Conservation (phyloP, 1,140 invertebrate species). For the Agrypnia vestita region DNA sequence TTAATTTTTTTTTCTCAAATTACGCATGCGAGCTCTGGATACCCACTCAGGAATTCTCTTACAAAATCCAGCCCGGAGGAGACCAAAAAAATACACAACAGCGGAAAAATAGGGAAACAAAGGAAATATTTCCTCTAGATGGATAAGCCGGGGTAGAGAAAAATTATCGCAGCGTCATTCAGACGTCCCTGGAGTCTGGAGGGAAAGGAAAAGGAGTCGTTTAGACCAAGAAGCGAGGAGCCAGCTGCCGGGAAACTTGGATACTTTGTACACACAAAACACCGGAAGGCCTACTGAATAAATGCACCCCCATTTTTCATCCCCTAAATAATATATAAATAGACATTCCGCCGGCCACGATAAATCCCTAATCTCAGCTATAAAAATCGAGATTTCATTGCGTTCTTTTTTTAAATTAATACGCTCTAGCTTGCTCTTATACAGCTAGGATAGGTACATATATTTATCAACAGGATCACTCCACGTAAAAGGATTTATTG, state of each 20-base stretch:
- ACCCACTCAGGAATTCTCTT: slow-evolving; percentile 43
- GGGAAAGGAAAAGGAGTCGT: slow-evolving; percentile 12
- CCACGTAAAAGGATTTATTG: too few species aligned
- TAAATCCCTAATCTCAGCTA: slow-evolving; percentile 7
- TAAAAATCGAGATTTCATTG: background rate
- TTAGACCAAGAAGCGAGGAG: slow-evolving; percentile 7
- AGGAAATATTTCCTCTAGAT: slow-evolving; percentile 34
- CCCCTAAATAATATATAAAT: slow-evolving; percentile 44
- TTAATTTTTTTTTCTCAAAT: slow-evolving; percentile 13
- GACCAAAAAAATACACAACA: slow-evolving; percentile 16
- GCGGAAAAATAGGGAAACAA: slow-evolving; percentile 33
- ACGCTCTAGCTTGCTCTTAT: too few species aligned
- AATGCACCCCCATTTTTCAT: slow-evolving; percentile 47
- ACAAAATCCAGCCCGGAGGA: slow-evolving; percentile 32
- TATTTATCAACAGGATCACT: too few species aligned
- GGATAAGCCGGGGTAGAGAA: slow-evolving; percentile 34
- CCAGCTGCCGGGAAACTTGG: slow-evolving; percentile 4
- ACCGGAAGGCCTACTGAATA: slow-evolving; percentile 27
- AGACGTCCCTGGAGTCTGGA: slow-evolving; percentile 29
- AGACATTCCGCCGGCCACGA: slow-evolving; percentile 5
- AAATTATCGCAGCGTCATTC: slow-evolving; percentile 50
- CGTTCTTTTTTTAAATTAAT: too few species aligned
- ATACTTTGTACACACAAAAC: slow-evolving; percentile 15
- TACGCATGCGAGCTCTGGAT: slow-evolving; percentile 19
- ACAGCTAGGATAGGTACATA: too few species aligned